A percentile compares a stretch with the other conserved stretches of the same genome.
These are phyloP conservation scores for Shinisaurus crocodilurus DNA, from an alignment of 2,113 vertebrate species.

Conservation along the genomic window DNA sequence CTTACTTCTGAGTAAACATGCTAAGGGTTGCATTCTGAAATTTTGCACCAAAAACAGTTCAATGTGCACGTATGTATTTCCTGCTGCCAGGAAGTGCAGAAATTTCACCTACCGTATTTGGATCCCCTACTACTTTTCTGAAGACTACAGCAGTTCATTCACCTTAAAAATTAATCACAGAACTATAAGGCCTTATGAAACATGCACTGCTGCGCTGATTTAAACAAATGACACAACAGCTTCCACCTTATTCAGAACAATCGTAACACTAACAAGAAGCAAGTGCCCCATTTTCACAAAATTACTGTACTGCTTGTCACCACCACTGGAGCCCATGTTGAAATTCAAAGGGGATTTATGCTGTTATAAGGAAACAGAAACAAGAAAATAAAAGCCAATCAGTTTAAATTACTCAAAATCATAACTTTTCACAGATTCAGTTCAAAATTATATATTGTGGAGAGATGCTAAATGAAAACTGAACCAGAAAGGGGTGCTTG, in stretches of 20 bases:
- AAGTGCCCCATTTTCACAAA: neutral
- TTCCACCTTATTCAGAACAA: slow-evolving; percentile 3
- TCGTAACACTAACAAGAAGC: slow-evolving; percentile 18
- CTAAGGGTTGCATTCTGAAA: neutral
- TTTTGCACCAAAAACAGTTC: neutral
- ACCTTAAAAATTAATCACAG: slow-evolving; percentile 1
- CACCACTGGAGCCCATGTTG: neutral
- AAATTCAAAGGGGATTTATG: neutral
- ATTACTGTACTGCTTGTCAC: neutral
- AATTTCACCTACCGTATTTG: neutral
- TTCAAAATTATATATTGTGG: neutral
- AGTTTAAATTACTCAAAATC: neutral
- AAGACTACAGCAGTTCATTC: neutral
- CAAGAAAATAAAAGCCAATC: neutral
- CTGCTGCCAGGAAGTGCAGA: neutral
- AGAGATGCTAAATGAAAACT: neutral
- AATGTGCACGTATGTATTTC: neutral
- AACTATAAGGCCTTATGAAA: slow-evolving; percentile 29
- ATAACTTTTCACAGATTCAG: neutral
- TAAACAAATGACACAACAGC: slow-evolving; percentile 6
- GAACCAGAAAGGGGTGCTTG: neutral
- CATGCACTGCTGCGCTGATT: neutral
- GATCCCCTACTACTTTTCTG: neutral
- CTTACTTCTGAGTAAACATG: neutral
- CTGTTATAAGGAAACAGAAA: slow-evolving; percentile 3